Conservation (phyloP, 2,797 vertebrate species). For the Sebastes diploproa region DNA sequence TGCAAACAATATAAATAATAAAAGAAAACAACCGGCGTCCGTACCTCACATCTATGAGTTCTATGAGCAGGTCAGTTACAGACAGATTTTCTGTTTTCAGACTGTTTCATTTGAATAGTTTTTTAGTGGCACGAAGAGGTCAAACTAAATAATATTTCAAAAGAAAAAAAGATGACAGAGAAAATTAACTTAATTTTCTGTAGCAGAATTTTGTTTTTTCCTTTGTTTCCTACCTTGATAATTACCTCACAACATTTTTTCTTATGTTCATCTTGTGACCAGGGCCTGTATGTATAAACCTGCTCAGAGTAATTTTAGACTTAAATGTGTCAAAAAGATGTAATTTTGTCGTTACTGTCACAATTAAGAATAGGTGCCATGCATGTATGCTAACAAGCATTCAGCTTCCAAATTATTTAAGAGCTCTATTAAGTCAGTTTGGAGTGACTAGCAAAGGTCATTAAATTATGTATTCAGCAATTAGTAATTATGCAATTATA, state of each 20-base stretch:
- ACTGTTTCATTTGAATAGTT: neutral
- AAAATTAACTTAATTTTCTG: neutral
- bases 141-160: neutral
- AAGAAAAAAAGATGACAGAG: neutral
- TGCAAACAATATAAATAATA: too few species aligned
- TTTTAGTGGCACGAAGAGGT: neutral
- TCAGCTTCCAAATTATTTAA: neutral
- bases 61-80: neutral
- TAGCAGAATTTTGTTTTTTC: neutral
- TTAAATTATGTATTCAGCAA: neutral
- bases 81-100: neutral
- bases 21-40: too few species aligned
- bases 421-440: neutral
- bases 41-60: too few species aligned
- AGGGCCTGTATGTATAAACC: neutral
- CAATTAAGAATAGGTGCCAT: neutral
- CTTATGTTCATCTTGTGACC: neutral
- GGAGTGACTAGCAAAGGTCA: fast-evolving
- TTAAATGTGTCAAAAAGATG: neutral
- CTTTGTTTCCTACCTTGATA: too few species aligned
- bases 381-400: neutral
- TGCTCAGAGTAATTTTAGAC: neutral
- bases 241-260: neutral
- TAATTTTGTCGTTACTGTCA: neutral
- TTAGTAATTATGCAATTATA: neutral